Conservation (phyloP, 1,140 invertebrate genomes). For the Gryllus bimaculatus region DNA sequence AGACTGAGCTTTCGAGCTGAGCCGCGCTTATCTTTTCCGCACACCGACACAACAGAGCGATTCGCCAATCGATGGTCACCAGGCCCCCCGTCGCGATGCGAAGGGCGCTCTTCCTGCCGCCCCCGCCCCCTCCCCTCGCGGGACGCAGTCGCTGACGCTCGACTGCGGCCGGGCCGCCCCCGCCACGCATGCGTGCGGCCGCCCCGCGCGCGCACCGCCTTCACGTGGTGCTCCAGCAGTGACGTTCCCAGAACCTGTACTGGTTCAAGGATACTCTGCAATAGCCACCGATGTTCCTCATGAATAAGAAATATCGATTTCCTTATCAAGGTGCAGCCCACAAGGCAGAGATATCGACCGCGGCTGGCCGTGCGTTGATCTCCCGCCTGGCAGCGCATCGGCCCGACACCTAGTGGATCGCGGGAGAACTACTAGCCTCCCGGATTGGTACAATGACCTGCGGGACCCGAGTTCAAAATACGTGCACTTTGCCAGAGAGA, state of each 20-base stretch:
- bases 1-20: not conserved
- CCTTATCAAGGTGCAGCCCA: not conserved
- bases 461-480: not conserved
- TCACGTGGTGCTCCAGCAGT: not conserved
- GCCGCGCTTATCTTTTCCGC: not conserved
- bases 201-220: not conserved
- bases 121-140: too few relatives aligned
- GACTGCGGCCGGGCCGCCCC: too few relatives aligned
- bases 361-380: not conserved
- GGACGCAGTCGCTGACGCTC: not conserved
- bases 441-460: not conserved
- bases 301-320: constrained; percentile 6
- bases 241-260: not conserved
- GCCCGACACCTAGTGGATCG: not conserved
- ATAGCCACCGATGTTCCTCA: not conserved
- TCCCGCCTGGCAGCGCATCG: not conserved
- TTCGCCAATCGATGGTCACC: not conserved
- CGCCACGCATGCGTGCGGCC: too few relatives aligned
- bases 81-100: not conserved
- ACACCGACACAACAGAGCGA: not conserved
- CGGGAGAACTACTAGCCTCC: not conserved
- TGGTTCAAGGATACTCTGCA: not conserved
- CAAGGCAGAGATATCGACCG: not conserved
- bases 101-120: not conserved
- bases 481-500: not conserved